Evolutionary conservation across 2,888 invertebrate species (phyloP), one percentile per base, ranked within the genome.

Genomic region (Urechis unicinctus): DNA sequence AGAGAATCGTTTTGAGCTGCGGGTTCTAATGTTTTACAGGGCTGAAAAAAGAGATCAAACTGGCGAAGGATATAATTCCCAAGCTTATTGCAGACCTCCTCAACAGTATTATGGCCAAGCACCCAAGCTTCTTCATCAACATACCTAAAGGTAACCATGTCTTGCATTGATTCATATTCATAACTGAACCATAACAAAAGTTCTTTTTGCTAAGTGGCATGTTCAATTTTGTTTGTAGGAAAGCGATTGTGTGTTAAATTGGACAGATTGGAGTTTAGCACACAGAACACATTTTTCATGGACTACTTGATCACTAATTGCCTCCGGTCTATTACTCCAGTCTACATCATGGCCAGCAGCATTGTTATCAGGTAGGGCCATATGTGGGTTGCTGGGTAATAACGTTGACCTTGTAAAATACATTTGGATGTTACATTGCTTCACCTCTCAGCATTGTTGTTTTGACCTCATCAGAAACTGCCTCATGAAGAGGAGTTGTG

Each of bases 281-380:
- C 66, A 17, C 63, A 61, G 56, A 65, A 62, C 50, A 63, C 64
- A 28, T 67, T 69, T 50, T 68, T 65, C 54, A 64, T 68, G 61
- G 68, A 70, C 53, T 70, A 68, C 57, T 58, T 70, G 24, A 64
- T 70, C 42, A 61, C 62, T 52, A 68, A 68, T 54, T 66, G 68
- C 47, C 64, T 70, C 13, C 55, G 69, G 5, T 52, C 57, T 45
- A 50, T 68, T 41, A 69, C 70, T 13, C 68, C 70, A 17, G 49
- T 70, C 42, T 59, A 55, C 47, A 59, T 70, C n/a, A 57, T 63
- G 21, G 66, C 67, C 5, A 61, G 66, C 2, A 66, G 65, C 50
- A 60, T 70, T n/a, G 57, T 61, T 49, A 68, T 70, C 58, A 68
- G 63, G 70, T 68, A 60, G 49, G 65, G 36, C 36, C 36, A 9